phyloP scores from a whole-genome alignment of 1,140 invertebrate species.

The Monomorium pharaonis region DNA sequence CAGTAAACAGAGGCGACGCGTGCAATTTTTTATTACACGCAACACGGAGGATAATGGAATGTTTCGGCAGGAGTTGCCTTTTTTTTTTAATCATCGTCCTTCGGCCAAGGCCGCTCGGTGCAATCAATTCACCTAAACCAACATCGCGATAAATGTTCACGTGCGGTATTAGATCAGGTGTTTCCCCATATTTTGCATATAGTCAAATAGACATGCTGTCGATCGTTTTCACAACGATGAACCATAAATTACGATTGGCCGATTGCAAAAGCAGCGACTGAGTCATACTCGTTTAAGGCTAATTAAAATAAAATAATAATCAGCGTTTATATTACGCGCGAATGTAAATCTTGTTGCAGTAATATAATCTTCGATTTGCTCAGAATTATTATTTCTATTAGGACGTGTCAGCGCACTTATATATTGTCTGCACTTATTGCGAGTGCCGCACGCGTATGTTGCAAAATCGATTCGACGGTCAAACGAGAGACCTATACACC shows the following conservation, averaged over 20 bases:
- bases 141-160: conserved; percentile 54
- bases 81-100: conserved; percentile 61
- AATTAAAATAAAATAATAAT: too few relatives aligned
- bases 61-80: conserved; percentile 40
- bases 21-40: conserved; percentile 15
- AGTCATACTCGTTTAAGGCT: background rate
- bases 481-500: conserved; percentile 18
- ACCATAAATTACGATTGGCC: background rate
- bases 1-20: conserved; percentile 22
- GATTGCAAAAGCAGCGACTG: background rate
- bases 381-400: background rate
- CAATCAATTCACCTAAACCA: conserved; percentile 56
- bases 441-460: too few relatives aligned
- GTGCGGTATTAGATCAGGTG: background rate
- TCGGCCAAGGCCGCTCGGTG: conserved; percentile 58
- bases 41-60: background rate
- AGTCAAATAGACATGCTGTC: background rate
- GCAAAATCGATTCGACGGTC: conserved; percentile 33
- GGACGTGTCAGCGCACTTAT: background rate
- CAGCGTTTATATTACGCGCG: background rate
- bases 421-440: background rate
- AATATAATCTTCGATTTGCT: background rate
- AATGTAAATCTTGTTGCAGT: background rate
- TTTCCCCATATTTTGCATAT: conserved; percentile 8
- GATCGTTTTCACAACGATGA: background rate